A percentile compares a stretch with the other conserved stretches of the same genome.
phyloP scores from a whole-genome alignment of 2,888 invertebrate species.

The Zygaena filipendulae region DNA sequence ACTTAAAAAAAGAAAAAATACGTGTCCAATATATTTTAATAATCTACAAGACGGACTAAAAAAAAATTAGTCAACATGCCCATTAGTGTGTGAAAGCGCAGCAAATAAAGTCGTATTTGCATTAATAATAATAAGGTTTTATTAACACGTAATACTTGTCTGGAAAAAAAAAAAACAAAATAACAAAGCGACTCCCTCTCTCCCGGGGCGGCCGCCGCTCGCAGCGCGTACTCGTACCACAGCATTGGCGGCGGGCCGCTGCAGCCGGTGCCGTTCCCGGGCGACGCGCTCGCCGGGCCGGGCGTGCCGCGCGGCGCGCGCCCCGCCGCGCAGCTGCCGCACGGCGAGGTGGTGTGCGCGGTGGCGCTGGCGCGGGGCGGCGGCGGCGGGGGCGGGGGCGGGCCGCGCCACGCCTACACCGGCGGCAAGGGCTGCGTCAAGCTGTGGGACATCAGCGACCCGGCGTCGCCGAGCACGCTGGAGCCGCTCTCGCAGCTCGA shows the following conservation, averaged over 20 bases:
- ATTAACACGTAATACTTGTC: too few relatives aligned
- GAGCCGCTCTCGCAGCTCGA: slow-evolving; percentile 93
- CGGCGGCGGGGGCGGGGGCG: slow-evolving; percentile 42
- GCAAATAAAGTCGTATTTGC: too few relatives aligned
- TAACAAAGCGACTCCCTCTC: too few relatives aligned
- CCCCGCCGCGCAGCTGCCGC: slow-evolving; percentile 89
- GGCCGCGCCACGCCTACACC: slow-evolving; percentile 92
- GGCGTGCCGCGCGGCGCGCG: slow-evolving; percentile 93
- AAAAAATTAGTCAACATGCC: too few relatives aligned
- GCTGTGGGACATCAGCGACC: slow-evolving; percentile 94
- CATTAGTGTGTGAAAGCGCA: too few relatives aligned
- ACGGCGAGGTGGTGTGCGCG: slow-evolving; percentile 97
- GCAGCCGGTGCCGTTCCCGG: slow-evolving; percentile 94
- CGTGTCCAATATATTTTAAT: too few relatives aligned
- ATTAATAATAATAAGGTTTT: too few relatives aligned
- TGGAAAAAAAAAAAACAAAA: too few relatives aligned
- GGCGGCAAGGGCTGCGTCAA: slow-evolving; percentile 98
- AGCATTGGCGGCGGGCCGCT: slow-evolving; percentile 91
- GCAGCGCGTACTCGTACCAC: slow-evolving; percentile 93
- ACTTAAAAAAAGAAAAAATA: too few relatives aligned
- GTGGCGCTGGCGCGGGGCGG: slow-evolving; percentile 85
- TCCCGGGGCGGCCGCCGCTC: too few relatives aligned
- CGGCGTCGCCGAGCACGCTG: slow-evolving; percentile 83
- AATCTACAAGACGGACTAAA: too few relatives aligned
- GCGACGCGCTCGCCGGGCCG: slow-evolving; percentile 91